phyloP scores from a whole-genome alignment of 1,140 invertebrate genomes.

The Eurosta solidaginis region DNA sequence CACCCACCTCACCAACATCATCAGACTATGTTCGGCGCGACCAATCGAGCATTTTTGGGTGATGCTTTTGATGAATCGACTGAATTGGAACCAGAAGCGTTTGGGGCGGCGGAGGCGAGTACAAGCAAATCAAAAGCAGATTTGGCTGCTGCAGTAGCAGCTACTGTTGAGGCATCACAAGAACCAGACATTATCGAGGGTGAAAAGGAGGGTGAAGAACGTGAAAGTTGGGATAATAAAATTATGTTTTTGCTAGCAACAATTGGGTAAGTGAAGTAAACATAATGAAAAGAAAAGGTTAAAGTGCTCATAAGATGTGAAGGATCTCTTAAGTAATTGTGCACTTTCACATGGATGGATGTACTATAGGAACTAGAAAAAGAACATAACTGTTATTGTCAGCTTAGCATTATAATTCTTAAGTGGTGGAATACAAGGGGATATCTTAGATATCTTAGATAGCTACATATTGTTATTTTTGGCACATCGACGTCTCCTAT shows the following conservation, averaged over 20 bases:
- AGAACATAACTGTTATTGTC: too few relatives aligned
- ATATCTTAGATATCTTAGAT: too few relatives aligned
- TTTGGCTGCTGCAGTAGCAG: constrained; percentile 66
- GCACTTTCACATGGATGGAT: too few relatives aligned
- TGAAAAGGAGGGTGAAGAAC: constrained; percentile 77
- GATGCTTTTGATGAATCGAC: constrained; percentile 78
- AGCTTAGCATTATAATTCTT: too few relatives aligned
- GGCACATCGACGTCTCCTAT: too few relatives aligned
- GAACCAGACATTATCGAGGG: constrained; percentile 71
- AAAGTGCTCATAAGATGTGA: too few relatives aligned
- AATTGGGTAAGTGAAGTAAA: constrained; percentile 66
- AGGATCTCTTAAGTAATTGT: too few relatives aligned
- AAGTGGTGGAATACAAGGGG: too few relatives aligned
- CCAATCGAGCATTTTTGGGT: constrained; percentile 76
- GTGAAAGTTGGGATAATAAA: constrained; percentile 93
- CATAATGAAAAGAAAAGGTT: neutral
- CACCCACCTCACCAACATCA: constrained; percentile 54
- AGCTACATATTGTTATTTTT: too few relatives aligned
- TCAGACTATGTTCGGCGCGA: constrained; percentile 77
- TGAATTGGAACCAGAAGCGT: constrained; percentile 58
- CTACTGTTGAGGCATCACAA: constrained; percentile 71
- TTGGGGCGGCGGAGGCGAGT: constrained; percentile 49
- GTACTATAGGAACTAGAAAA: too few relatives aligned
- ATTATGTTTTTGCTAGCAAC: constrained; percentile 88
- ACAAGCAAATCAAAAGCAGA: constrained; percentile 61